Evolutionary conservation across 2,797 vertebrate species (phyloP), one percentile per base, ranked within the genome.

Genomic region (Gouania willdenowi): DNA sequence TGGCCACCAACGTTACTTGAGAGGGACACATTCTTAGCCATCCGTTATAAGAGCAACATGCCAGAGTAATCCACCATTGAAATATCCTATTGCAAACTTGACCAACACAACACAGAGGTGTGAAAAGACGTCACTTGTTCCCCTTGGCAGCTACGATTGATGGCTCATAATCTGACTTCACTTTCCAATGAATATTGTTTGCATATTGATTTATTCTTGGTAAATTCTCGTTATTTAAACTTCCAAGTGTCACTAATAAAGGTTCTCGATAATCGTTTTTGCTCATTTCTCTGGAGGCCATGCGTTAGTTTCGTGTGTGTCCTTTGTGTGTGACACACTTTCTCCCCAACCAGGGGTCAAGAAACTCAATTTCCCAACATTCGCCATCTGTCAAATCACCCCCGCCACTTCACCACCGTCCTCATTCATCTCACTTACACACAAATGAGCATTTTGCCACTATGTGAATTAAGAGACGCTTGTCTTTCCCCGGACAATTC

Each of bases 371-470:
- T 84, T 86, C 69, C 82, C 75, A 60, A 53, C 66, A 66, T 58
- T 60, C 56, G 49, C 54, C 30, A 23, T 44, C 41, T 28, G 32
- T 83, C 86, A 82, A 82, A 79, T 84, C 81, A 87, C 46, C 73
- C n/a, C 58, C 70, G 72, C 82, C 79, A 77, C 71, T 87, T 76
- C 79, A 77, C 70, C 78, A 59, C 55, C 18, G 10, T 55, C 54
- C 75, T 77, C 87, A 87, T 89, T 87, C 86, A 84, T 91, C 89
- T 86, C 79, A 85, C 83, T 90, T 88, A 87, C 54, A 34, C 50
- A 70, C 66, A 77, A 81, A 83, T 80, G 69, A 76, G 52, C 76
- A 77, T 77, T 81, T 83, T 81, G 86, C 82, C 79, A 81, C 86
- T 38, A 60, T 52, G 45, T 71, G 74, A 86, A 86, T 87, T 85